Evolutionary conservation across 2,113 vertebrate genomes (phyloP).

Genomic region (Tor tambroides): DNA sequence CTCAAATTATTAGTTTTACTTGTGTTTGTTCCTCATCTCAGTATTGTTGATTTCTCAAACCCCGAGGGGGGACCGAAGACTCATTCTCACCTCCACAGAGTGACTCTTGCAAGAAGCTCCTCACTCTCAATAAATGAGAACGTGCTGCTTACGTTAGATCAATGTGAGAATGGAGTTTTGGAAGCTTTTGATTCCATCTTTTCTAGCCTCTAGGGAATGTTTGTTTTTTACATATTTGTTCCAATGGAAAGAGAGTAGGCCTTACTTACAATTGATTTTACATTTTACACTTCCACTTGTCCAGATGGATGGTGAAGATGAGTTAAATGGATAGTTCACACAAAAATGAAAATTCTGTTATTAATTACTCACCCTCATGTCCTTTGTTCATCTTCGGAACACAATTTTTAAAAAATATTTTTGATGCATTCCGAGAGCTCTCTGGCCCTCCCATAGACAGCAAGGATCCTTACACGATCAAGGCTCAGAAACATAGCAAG

Average conservation of each 20-base stretch:
- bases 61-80: constrained; percentile 46
- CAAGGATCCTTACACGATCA: too few relatives aligned
- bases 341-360: too few relatives aligned
- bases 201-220: neutral
- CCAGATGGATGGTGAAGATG: neutral
- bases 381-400: too few relatives aligned
- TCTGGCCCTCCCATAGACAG: too few relatives aligned
- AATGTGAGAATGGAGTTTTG: constrained; percentile 46
- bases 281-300: too few relatives aligned
- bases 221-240: neutral
- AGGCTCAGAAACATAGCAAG: too few relatives aligned
- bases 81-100: constrained; percentile 56
- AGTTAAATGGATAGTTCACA: neutral
- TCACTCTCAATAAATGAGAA: neutral
- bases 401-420: too few relatives aligned
- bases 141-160: neutral
- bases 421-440: too few relatives aligned
- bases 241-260: neutral
- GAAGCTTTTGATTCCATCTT: neutral
- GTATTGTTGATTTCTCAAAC: constrained; percentile 41
- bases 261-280: neutral
- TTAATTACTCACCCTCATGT: too few relatives aligned
- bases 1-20: constrained; percentile 59
- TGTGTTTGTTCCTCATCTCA: constrained; percentile 43
- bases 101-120: constrained; percentile 52